Evolutionary conservation across 2,113 vertebrate genomes (phyloP).

Genomic region (Cyanoderma ruficeps): DNA sequence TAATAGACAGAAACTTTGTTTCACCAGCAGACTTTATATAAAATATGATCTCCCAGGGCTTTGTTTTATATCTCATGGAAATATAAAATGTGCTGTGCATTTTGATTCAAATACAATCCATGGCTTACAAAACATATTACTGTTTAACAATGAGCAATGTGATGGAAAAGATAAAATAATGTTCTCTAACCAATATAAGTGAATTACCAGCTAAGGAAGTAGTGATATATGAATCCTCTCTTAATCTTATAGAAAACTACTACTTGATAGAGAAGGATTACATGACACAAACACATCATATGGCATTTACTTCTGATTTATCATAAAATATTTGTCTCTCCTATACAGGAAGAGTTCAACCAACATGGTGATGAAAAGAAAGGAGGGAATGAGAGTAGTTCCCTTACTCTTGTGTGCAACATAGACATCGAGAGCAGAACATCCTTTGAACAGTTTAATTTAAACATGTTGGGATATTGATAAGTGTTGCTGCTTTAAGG

Average conservation of each 20-base stretch:
- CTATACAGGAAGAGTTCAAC: not conserved
- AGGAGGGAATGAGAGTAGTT: not conserved
- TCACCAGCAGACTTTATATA: not conserved
- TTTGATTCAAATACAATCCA: not conserved
- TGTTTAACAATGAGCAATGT: not conserved
- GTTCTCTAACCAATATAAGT: not conserved
- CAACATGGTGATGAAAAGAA: not conserved
- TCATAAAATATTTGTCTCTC: not conserved
- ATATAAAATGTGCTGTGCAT: not conserved
- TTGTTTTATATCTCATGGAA: not conserved
- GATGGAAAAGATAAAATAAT: slow-evolving; percentile 25
- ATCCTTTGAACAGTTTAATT: not conserved
- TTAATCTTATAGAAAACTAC: slow-evolving; percentile 6
- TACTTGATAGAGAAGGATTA: slow-evolving; percentile 23
- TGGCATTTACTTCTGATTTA: slow-evolving; percentile 19
- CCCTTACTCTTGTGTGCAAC: not conserved
- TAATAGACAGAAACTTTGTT: not conserved
- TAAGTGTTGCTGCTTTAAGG: fast-evolving
- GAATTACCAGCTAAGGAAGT: not conserved
- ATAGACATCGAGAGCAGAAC: not conserved
- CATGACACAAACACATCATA: not conserved
- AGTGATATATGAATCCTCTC: not conserved
- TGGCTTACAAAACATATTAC: not conserved
- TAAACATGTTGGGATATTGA: not conserved
- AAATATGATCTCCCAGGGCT: not conserved